phyloP scores from a whole-genome alignment of 2,888 invertebrate species.

The Bellardia bayeri region DNA sequence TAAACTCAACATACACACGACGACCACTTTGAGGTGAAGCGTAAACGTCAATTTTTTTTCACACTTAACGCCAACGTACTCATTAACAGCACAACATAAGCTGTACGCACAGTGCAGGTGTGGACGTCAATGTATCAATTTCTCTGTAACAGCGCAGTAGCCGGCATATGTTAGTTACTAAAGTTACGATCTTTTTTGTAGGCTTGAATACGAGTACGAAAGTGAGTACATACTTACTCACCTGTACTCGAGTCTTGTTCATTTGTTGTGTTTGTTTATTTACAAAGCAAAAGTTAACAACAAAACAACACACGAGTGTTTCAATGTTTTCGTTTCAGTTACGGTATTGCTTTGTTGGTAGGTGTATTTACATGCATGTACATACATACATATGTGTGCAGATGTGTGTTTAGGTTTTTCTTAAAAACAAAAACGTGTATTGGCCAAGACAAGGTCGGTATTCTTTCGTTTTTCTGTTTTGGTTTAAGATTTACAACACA shows the following conservation, averaged over 20 bases:
- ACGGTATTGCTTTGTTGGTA: constrained; percentile 38
- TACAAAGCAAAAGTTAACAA: neutral
- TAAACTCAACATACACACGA: neutral
- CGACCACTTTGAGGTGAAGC: neutral
- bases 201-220: constrained; percentile 33
- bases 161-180: constrained; percentile 67
- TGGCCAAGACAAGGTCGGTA: constrained; percentile 62
- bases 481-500: constrained; percentile 58
- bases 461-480: constrained; percentile 37
- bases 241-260: constrained; percentile 15
- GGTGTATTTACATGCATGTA: neutral
- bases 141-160: constrained; percentile 55
- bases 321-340: constrained; percentile 29
- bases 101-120: constrained; percentile 47
- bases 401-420: constrained; percentile 6
- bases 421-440: neutral
- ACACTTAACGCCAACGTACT: constrained; percentile 1
- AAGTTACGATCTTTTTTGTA: constrained; percentile 65
- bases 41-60: neutral
- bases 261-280: constrained; percentile 48
- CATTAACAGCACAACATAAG: constrained; percentile 27
- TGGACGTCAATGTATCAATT: neutral
- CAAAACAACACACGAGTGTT: neutral
- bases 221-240: constrained; percentile 22
- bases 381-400: neutral